phyloP scores from a whole-genome alignment of 2,113 vertebrate species.

The Sphaerodactylus townsendi region DNA sequence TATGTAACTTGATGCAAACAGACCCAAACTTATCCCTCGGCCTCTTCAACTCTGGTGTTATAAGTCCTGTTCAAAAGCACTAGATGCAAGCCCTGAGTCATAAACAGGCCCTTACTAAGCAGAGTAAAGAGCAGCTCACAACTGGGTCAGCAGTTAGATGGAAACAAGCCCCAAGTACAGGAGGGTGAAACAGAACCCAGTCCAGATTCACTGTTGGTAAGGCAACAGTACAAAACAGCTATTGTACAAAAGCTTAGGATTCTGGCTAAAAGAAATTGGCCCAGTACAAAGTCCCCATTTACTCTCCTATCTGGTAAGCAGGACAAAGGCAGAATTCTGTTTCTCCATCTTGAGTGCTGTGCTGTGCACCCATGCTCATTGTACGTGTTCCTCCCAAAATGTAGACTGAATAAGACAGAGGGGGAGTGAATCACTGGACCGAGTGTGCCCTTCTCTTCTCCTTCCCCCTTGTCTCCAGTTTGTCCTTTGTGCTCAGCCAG shows the following conservation, averaged over 20 bases:
- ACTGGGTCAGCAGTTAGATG: too few relatives aligned
- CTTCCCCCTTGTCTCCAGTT: conserved; percentile 52
- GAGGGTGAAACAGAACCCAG: too few relatives aligned
- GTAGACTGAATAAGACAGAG: conserved; percentile 31
- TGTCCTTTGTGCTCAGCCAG: conserved; percentile 58
- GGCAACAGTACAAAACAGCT: background rate
- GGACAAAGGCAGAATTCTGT: conserved; percentile 14
- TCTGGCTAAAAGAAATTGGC: background rate
- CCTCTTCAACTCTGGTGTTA: too few relatives aligned
- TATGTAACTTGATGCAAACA: too few relatives aligned
- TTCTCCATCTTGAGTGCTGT: background rate
- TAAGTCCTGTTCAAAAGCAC: too few relatives aligned
- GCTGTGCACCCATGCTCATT: conserved; percentile 1
- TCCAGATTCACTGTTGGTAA: background rate
- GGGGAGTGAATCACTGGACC: conserved; percentile 24
- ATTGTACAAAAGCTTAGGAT: background rate
- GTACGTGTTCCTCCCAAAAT: conserved; percentile 38
- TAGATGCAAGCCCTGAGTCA: too few relatives aligned
- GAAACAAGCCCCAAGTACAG: too few relatives aligned
- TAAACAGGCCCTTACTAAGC: too few relatives aligned
- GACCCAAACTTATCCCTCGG: too few relatives aligned
- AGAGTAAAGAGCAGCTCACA: too few relatives aligned
- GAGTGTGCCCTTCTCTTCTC: conserved; percentile 43
- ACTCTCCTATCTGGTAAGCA: background rate
- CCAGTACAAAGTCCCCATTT: background rate